These are phyloP conservation scores for Megaustenia siamemsis DNA, from an alignment of 2,888 invertebrate genomes.

Conservation along the genomic window DNA sequence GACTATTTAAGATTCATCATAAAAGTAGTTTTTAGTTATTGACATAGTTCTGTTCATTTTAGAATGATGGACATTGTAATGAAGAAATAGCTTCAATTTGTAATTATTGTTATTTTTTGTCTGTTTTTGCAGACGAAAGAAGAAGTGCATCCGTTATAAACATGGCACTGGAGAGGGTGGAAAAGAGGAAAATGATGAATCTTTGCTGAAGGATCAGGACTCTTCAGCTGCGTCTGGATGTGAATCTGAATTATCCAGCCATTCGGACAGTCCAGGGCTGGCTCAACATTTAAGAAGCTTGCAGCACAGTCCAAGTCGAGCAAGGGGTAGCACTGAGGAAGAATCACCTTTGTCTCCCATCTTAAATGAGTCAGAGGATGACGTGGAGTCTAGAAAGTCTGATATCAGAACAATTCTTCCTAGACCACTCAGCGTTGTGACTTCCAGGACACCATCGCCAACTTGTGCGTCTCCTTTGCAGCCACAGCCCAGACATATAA, in stretches of 20 bases:
- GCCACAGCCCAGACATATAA: conserved; percentile 10
- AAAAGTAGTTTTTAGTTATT: not conserved
- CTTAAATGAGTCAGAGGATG: conserved; percentile 30
- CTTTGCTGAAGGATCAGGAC: conserved; percentile 22
- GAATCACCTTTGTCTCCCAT: conserved; percentile 48
- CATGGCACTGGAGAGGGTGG: conserved; percentile 65
- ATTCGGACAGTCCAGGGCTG: conserved; percentile 43
- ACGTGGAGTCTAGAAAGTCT: conserved; percentile 22
- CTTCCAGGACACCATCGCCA: conserved; percentile 26
- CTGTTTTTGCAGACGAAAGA: conserved; percentile 80
- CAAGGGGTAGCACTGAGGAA: not conserved
- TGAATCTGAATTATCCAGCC: conserved; percentile 55
- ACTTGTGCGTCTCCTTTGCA: not conserved
- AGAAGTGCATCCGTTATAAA: conserved; percentile 81
- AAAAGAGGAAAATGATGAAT: conserved; percentile 42
- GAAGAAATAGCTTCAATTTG: no score
- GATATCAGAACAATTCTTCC: not conserved
- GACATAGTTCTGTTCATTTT: not conserved
- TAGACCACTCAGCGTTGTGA: not conserved
- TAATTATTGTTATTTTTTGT: no score
- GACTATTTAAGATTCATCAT: not conserved
- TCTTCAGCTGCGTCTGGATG: conserved; percentile 48
- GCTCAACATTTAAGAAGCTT: not conserved
- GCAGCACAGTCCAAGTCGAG: not conserved
- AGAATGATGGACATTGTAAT: not conserved